These are phyloP conservation scores for Agrypnus murinus DNA, from an alignment of 2,888 invertebrate genomes.

Conservation along the genomic window DNA sequence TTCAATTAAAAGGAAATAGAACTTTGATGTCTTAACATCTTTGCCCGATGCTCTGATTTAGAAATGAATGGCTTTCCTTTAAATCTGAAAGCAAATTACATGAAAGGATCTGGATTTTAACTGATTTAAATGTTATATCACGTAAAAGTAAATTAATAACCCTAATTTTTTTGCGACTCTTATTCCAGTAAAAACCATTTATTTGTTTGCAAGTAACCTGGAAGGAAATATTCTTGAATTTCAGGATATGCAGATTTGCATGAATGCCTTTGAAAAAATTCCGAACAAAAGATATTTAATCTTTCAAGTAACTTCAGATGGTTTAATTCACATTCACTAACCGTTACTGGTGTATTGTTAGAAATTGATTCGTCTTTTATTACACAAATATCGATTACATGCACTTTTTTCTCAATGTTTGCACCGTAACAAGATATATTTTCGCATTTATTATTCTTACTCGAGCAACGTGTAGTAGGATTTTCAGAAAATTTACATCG, in stretches of 20 bases:
- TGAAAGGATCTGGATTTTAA: slow-evolving; percentile 37
- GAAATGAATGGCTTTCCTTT: slow-evolving; percentile 30
- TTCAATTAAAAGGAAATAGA: slow-evolving; percentile 54
- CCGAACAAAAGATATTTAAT: slow-evolving; percentile 48
- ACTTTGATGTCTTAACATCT: slow-evolving; percentile 51
- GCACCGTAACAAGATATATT: slow-evolving; percentile 22
- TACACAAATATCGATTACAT: slow-evolving; percentile 53
- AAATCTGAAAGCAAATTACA: slow-evolving; percentile 42
- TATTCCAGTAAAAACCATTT: neutral
- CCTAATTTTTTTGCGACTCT: neutral
- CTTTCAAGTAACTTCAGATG: slow-evolving; percentile 47
- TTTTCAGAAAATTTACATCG: neutral
- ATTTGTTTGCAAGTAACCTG: neutral
- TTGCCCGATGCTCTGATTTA: slow-evolving; percentile 37
- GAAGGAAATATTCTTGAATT: slow-evolving; percentile 18
- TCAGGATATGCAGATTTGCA: slow-evolving; percentile 49
- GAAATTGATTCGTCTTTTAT: slow-evolving; percentile 50
- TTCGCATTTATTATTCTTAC: neutral
- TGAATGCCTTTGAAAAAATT: slow-evolving; percentile 42
- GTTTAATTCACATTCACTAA: slow-evolving; percentile 33
- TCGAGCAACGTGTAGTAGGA: too few relatives aligned
- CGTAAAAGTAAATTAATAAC: slow-evolving; percentile 24
- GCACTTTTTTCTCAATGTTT: slow-evolving; percentile 29
- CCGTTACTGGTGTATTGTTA: slow-evolving; percentile 48
- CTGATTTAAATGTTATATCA: too few relatives aligned